Conservation (phyloP, 2,797 vertebrate genomes). For the Labeo calbasu region DNA sequence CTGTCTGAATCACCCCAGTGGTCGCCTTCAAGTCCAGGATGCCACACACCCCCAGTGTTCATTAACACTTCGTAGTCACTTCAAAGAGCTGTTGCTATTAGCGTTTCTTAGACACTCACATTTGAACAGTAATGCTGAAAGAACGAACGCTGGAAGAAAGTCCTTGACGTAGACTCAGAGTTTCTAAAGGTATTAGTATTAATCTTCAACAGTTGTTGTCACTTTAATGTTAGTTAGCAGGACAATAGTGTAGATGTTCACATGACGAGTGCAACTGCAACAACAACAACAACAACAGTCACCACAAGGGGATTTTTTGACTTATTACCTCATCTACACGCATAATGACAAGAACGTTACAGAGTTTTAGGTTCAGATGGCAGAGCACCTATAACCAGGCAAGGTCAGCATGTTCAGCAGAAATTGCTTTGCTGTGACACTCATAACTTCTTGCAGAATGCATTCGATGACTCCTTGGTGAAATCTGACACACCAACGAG, state of each 20-base stretch:
- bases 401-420: not conserved
- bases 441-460: not conserved
- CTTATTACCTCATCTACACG: conserved; percentile 16
- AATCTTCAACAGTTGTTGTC: not conserved
- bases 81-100: not conserved
- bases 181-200: not conserved
- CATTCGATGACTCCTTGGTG: not conserved
- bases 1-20: conserved; percentile 17
- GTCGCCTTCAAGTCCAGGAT: not conserved
- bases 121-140: not conserved
- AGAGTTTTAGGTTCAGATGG: not conserved
- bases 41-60: not conserved
- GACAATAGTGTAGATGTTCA: not conserved
- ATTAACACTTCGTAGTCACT: not conserved
- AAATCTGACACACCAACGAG: not conserved
- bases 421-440: not conserved
- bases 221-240: not conserved
- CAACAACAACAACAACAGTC: not conserved
- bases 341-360: conserved; percentile 38
- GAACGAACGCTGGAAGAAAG: not conserved
- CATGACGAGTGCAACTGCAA: not conserved
- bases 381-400: not conserved
- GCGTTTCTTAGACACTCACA: too few relatives aligned
- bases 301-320: conserved; percentile 44
- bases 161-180: not conserved